Percentiles rank a stretch among this genome's conserved stretches.
Evolutionary conservation across 2,113 vertebrate genomes (phyloP).

Genomic region (human (Homo sapiens)): GRCh38 chr4:20422001-20422500

Average conservation of each 20-base stretch:
- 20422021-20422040: background rate
- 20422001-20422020: background rate
- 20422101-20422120: background rate
- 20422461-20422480: background rate
- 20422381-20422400: background rate
- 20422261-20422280: background rate
- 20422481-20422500: too few relatives aligned
- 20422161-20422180: background rate
- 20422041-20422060: background rate
- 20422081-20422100: background rate
- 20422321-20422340: background rate
- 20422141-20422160: background rate
- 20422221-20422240: background rate
- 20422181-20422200: background rate
- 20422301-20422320: background rate
- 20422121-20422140: rapidly evolving
- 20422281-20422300: background rate
- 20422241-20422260: background rate
- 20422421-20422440: background rate
- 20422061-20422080: background rate
- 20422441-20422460: background rate
- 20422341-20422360: background rate
- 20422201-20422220: background rate
- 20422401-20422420: background rate
- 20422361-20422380: background rate